Conservation (phyloP, 2,113 vertebrate species). For the Catharus minimus region DNA sequence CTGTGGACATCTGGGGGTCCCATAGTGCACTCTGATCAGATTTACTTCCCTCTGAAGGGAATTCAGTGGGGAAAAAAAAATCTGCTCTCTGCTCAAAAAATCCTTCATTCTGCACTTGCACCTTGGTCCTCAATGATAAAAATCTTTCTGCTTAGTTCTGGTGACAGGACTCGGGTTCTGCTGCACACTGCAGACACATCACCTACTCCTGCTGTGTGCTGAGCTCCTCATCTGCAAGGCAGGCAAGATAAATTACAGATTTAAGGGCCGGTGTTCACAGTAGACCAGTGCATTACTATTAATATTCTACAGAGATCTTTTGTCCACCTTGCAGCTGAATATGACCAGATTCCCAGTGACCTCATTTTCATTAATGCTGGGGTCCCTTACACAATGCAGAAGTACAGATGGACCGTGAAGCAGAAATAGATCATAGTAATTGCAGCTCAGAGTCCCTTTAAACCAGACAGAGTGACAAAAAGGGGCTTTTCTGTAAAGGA, state of each 20-base stretch:
- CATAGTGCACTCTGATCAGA: accelerated
- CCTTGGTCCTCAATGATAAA: neutral
- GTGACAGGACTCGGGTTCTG: neutral
- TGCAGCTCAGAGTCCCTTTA: neutral
- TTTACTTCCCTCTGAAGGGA: neutral
- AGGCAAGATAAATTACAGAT: neutral
- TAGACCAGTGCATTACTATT: neutral
- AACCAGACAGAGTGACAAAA: neutral
- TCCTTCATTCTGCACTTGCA: neutral
- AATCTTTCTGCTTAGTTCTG: neutral
- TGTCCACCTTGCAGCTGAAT: neutral
- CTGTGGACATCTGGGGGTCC: neutral
- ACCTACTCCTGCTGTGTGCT: neutral
- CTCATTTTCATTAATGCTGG: neutral
- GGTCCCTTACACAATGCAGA: neutral
- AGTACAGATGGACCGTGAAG: neutral
- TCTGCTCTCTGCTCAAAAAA: neutral
- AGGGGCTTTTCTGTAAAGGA: neutral
- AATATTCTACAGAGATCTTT: neutral
- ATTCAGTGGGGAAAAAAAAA: neutral
- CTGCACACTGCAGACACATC: neutral
- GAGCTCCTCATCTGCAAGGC: neutral
- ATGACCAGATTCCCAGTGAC: neutral
- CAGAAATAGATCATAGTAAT: neutral
- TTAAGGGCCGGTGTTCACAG: neutral